Conservation (phyloP, 1,140 invertebrate genomes). For the Drosophila ogumai region DNA sequence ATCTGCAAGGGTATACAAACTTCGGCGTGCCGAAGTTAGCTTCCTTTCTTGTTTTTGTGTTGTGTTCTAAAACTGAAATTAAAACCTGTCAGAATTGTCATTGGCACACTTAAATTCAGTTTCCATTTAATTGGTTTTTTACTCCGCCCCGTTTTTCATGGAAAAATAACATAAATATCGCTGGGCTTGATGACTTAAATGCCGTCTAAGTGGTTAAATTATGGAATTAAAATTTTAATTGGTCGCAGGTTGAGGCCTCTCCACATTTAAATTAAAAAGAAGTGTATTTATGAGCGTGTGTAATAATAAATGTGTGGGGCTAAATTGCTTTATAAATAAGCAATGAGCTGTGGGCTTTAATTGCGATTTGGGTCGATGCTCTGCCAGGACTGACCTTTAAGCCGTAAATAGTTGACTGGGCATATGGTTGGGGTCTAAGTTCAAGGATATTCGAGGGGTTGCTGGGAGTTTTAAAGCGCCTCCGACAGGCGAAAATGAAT, state of each 20-base stretch:
- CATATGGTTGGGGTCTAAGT: neutral
- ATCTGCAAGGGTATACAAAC: no score
- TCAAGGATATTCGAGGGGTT: neutral
- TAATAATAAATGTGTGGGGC: conserved; percentile 15
- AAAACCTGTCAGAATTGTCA: conserved; percentile 35
- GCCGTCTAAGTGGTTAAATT: conserved; percentile 28
- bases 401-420: neutral
- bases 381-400: neutral
- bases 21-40: no score
- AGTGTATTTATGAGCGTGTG: neutral
- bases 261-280: neutral
- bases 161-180: conserved; percentile 30
- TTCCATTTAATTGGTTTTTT: conserved; percentile 41
- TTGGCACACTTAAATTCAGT: conserved; percentile 53
- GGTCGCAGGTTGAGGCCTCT: neutral
- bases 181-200: conserved; percentile 14
- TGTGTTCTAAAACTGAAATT: conserved; percentile 49
- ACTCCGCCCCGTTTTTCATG: neutral
- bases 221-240: conserved; percentile 37
- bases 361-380: conserved; percentile 4
- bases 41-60: neutral
- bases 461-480: neutral
- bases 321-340: conserved; percentile 36
- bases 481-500: conserved; percentile 15
- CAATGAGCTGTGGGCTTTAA: conserved; percentile 5